phyloP scores from a whole-genome alignment of 2,888 invertebrate genomes.

The Muscina levida region DNA sequence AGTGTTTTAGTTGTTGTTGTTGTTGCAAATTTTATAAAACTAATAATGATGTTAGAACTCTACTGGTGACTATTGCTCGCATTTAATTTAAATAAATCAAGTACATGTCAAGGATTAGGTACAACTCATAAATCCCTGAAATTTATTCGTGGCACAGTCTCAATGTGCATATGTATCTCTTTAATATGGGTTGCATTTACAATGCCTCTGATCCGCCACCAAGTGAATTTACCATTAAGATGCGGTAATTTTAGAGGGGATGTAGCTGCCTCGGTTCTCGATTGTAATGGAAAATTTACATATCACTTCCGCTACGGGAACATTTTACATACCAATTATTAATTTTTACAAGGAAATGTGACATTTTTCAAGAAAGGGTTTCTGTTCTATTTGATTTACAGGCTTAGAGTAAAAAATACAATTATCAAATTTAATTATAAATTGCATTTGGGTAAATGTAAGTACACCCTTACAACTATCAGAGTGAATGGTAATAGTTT shows the following conservation, averaged over 20 bases:
- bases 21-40: conserved; percentile 47
- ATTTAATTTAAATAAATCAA: conserved; percentile 64
- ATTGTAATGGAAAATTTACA: conserved; percentile 33
- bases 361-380: conserved; percentile 4
- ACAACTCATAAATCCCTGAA: conserved; percentile 44
- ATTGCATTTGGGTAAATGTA: too few species aligned
- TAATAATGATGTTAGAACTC: conserved; percentile 54
- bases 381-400: too few species aligned
- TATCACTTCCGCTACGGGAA: conserved; percentile 11
- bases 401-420: too few species aligned
- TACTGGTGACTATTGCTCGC: conserved; percentile 41
- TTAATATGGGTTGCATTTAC: conserved; percentile 12
- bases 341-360: conserved; percentile 18
- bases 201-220: conserved; percentile 5
- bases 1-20: conserved; percentile 27
- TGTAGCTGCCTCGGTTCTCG: background rate
- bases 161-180: conserved; percentile 5
- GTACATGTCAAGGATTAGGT: conserved; percentile 62
- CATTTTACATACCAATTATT: conserved; percentile 30
- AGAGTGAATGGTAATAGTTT: too few species aligned
- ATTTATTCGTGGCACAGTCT: background rate
- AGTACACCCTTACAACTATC: too few species aligned
- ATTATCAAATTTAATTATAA: too few species aligned
- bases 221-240: conserved; percentile 42
- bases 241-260: conserved; percentile 34